Evolutionary conservation across 1,140 invertebrate species (phyloP), one percentile per base, ranked within the genome.

Genomic region (Pectinophora gossypiella): DNA sequence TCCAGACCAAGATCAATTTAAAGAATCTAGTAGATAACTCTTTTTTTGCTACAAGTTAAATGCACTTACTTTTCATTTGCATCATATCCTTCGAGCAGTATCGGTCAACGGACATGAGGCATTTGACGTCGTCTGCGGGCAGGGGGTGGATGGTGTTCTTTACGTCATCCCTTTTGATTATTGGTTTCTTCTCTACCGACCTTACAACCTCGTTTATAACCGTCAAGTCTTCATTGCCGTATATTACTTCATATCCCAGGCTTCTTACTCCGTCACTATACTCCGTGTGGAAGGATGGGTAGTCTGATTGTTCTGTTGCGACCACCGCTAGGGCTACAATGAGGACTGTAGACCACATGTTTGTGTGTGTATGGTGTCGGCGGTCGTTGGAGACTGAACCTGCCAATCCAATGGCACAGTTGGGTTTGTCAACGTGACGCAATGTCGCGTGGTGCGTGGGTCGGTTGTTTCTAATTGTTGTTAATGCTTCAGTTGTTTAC

Each of bases 31-130:
- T n/a, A n/a, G n/a, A n/a, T n/a, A n/a, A n/a, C n/a, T n/a, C n/a
- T n/a, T n/a, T n/a, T n/a, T n/a, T n/a, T n/a, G n/a, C n/a, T n/a
- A n/a, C n/a, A n/a, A n/a, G n/a, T n/a, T n/a, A n/a, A n/a, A n/a
- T n/a, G n/a, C n/a, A 75, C 69, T 75, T 62, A 86, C 83, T 69
- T 72, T 86, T 86, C 19, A 75, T 72, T 54, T 70, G 38, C 0
- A 56, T 48, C 83, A 86, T 86, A 19, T 68, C 47, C 45, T 66
- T 74, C 0, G 74, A 68, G 52, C 83, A 86, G 36, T 83, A 74
- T 47, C 67, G 56, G 21, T 84, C 76, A 7, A 74, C 73, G 0
- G 83, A 86, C 72, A 83, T 82, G 56, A 86, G 60, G 42, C 83
- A 86, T 59, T 86, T 86, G 1, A 86, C 79, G 21, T 86, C 83